Base-by-base conservation (phyloP, 2,113 vertebrate species). In the Rana temporaria region DNA sequence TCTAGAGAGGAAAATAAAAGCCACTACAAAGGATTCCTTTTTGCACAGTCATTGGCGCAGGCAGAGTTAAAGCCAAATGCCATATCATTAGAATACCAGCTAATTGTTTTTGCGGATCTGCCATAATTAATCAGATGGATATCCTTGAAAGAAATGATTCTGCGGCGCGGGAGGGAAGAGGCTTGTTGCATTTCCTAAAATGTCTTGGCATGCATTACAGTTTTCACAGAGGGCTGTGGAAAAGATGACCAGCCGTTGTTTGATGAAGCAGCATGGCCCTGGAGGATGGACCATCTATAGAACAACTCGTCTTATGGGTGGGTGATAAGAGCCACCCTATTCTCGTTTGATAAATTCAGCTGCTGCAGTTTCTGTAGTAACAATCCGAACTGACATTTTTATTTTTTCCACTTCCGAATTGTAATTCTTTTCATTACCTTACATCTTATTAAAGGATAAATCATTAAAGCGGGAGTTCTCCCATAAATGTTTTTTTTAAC, bases 31-130 rank as follows among this genome's bases (percentile, higher is more conserved):
- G 56, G 16, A 16, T 60, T 18, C 32, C 4, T 63, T 24, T 73
- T 60, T 73, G n/a, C 15, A 22, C 69, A 17, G 6, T 6, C 14
- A 30, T 32, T 81, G 59, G 34, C 22, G 34, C 18, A 20, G 6
- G 5, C 20, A 55, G 26, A 20, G 56, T 55, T 64, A 72, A 72
- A 72, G 56, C 16, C 1, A 22, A 38, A 60, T 59, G 71, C 8
- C 20, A 38, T 18, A 63, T 52, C 56, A 75, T 62, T 19, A 19
- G 32, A 62, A 22, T 22, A 15, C 15, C 32, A 42, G 55, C 55
- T 59, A 59, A 60, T 74, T 60, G 56, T 74, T 60, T 73, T 57
- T 59, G 15, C 56, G 7, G 57, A 56, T 72, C 69, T 72, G 52
- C 12, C 52, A 1, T 74, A 56, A 74, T 74, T 34, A 59, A 75